Base-by-base conservation (phyloP, 2,113 vertebrate genomes). In the Myotis davidii region DNA sequence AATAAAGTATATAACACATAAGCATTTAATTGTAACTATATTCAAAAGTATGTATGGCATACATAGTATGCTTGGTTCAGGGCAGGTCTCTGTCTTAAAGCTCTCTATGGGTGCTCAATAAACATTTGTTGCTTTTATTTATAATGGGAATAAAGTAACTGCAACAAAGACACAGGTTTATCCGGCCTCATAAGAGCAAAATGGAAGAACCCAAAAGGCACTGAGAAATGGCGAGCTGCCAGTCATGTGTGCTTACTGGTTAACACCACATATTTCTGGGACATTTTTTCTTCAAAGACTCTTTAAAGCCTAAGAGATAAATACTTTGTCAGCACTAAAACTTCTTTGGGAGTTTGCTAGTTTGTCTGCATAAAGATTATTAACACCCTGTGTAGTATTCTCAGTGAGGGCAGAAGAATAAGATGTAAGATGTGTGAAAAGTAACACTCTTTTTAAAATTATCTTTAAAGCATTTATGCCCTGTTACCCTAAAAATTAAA, bases 291-390 rank as follows among this genome's bases (percentile, higher is more conserved):
- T 77, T 84, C 67, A 83, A 73, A 82, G 25, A 93, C 20, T 56
- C 45, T 70, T 21, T 86, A 61, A 69, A 56, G 67, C 20, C 59
- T 70, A 73, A 27, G 7, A 74, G 45, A 29, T 14, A 94, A 77
- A 81, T 5, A 82, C 21, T 94, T 78, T n/a, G 25, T 81, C 37
- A 12, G 59, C 69, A 64, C 59, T 32, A 48, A 34, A 76, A 78
- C 52, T 91, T 93, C 27, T 94, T 82, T 50, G 74, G 56, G 54
- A 91, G n/a, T 64, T 37, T 82, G 37, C n/a, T 52, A 17, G 67
- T 89, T 90, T 87, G 50, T 93, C 42, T 90, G 32, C 14, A 52
- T 78, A 93, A 93, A 86, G 59, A 91, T 77, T 69, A 88, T 61
- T 74, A 90, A 95, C 32, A 34, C 14, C 45, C 32, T 82, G 23